Evolutionary conservation across 53 echinoderm and acorn worm genomes (phyloP).

Genomic region (Holothuria leucospilota): DNA sequence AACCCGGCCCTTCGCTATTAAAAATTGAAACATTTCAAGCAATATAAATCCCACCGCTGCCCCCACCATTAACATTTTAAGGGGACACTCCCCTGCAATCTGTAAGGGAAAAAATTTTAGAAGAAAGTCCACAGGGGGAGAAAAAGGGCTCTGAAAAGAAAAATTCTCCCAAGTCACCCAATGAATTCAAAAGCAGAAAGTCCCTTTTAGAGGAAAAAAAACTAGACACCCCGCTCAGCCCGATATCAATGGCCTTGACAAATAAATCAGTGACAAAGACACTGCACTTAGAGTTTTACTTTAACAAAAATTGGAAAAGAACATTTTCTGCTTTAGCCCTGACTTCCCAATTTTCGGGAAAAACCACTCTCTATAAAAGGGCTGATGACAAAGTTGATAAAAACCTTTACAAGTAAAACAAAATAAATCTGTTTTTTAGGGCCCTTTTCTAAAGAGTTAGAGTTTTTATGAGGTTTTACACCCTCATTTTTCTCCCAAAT

Average conservation of each 20-base stretch:
- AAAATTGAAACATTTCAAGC: background rate
- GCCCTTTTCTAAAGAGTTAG: too few relatives aligned
- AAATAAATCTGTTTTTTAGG: background rate
- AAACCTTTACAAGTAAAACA: conserved; percentile 70
- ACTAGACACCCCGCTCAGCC: too few relatives aligned
- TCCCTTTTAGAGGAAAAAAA: conserved; percentile 2
- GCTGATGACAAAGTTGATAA: conserved; percentile 93
- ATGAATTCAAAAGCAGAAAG: background rate
- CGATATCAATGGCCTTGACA: too few relatives aligned
- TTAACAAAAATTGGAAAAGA: conserved; percentile 91
- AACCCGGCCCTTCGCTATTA: background rate
- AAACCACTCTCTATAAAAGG: conserved; percentile 79
- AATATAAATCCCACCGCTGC: background rate
- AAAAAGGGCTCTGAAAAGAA: background rate
- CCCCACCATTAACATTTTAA: conserved; percentile 31
- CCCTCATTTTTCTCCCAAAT: too few relatives aligned
- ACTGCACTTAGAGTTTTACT: conserved; percentile 38
- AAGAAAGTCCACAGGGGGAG: background rate
- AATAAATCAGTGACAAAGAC: background rate
- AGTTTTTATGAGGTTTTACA: too few relatives aligned
- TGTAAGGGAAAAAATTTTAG: conserved; percentile 16
- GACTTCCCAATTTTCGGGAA: conserved; percentile 75
- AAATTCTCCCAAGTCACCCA: background rate
- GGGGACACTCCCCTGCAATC: background rate
- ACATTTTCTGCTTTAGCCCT: conserved; percentile 91